phyloP scores from a whole-genome alignment of 2,888 invertebrate genomes.

The Cephalotes varians region DNA sequence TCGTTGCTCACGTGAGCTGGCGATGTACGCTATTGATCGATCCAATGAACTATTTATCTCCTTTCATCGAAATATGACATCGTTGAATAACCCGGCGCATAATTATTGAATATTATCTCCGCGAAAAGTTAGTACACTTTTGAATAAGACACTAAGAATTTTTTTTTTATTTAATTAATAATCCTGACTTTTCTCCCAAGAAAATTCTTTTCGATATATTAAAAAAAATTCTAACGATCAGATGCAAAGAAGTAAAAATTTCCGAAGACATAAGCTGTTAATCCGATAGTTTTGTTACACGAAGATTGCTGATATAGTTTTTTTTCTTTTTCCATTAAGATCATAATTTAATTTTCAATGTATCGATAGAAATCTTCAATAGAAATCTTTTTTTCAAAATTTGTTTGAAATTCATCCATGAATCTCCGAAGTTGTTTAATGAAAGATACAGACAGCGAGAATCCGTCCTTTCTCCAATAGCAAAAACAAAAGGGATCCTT shows the following conservation, averaged over 20 bases:
- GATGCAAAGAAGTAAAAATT: background rate
- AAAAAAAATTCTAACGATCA: background rate
- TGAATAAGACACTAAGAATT: too few species aligned
- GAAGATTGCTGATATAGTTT: background rate
- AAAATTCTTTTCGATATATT: background rate
- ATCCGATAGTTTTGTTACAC: background rate
- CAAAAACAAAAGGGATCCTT: background rate
- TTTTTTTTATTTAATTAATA: background rate
- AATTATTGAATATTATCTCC: background rate
- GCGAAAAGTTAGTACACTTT: background rate
- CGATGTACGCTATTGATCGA: constrained; percentile 58
- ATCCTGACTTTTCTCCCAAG: background rate
- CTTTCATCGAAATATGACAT: constrained; percentile 19
- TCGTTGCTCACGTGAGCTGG: constrained; percentile 51
- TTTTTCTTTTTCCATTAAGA: too few species aligned
- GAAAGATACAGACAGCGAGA: constrained; percentile 11
- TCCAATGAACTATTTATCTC: constrained; percentile 57
- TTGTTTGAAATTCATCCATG: too few species aligned
- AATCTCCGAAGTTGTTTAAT: too few species aligned
- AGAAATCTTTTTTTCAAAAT: background rate
- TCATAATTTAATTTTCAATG: background rate
- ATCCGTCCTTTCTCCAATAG: background rate
- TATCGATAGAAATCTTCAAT: too few species aligned
- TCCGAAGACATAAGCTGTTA: background rate
- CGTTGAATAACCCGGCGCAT: background rate